Conservation (phyloP, 1,140 invertebrate species). For the Sycophila sp. region DNA sequence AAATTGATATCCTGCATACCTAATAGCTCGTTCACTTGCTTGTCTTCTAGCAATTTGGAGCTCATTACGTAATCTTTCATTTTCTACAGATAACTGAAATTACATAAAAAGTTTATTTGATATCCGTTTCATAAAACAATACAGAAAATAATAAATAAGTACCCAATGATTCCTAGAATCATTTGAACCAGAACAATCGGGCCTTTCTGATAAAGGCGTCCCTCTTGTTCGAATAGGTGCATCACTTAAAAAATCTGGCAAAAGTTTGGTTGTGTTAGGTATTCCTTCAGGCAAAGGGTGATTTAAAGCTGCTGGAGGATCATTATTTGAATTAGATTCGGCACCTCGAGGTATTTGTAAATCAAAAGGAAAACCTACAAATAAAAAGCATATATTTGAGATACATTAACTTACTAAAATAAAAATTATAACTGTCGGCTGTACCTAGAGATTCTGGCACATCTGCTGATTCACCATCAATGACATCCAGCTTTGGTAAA, state of each 20-base stretch:
- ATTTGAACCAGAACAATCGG: slow-evolving; percentile 51
- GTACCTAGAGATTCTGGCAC: slow-evolving; percentile 50
- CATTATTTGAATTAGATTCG: slow-evolving; percentile 46
- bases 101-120: slow-evolving; percentile 10
- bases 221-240: slow-evolving; percentile 71
- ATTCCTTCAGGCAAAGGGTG: slow-evolving; percentile 44
- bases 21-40: slow-evolving; percentile 65
- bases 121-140: not conserved
- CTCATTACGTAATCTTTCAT: slow-evolving; percentile 70
- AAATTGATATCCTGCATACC: too few relatives aligned
- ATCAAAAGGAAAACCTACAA: slow-evolving; percentile 55
- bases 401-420: not conserved
- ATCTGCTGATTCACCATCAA: slow-evolving; percentile 40
- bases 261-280: slow-evolving; percentile 68
- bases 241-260: slow-evolving; percentile 80
- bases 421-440: slow-evolving; percentile 12
- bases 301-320: slow-evolving; percentile 28
- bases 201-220: slow-evolving; percentile 63
- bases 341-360: slow-evolving; percentile 46
- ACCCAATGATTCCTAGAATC: slow-evolving; percentile 57
- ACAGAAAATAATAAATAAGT: slow-evolving; percentile 32
- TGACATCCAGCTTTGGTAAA: slow-evolving; percentile 48
- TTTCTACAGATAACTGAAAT: slow-evolving; percentile 65
- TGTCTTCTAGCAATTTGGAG: slow-evolving; percentile 67
- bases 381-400: not conserved